Percentiles rank a stretch among this genome's conserved stretches.
phyloP scores from a whole-genome alignment of 2,113 vertebrate genomes.

The Rhipidura dahli region DNA sequence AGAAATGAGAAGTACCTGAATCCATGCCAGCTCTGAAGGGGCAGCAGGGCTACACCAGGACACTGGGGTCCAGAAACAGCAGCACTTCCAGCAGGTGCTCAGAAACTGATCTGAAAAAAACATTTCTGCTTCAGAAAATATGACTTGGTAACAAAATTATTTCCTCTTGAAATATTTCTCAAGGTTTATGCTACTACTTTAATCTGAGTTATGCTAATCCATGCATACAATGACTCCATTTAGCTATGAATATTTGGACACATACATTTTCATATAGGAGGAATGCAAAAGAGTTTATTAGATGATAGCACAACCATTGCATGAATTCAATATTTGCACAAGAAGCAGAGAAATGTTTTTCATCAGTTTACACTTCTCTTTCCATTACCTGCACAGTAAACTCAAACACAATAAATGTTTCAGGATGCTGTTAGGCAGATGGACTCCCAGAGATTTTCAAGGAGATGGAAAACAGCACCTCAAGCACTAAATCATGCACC shows the following conservation, averaged over 20 bases:
- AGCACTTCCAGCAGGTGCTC: neutral
- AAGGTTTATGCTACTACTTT: neutral
- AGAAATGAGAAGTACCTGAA: neutral
- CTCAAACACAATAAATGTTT: neutral
- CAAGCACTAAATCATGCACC: neutral
- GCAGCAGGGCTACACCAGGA: neutral
- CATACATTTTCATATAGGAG: neutral
- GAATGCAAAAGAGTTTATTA: neutral
- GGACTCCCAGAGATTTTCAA: neutral
- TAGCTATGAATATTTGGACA: neutral
- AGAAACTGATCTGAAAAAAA: neutral
- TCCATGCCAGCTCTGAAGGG: neutral
- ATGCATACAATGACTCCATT: neutral
- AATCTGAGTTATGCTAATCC: neutral
- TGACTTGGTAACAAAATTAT: neutral
- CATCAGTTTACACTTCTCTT: neutral
- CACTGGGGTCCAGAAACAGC: neutral
- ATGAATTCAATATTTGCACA: neutral
- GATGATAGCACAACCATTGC: neutral
- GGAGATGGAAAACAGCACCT: neutral
- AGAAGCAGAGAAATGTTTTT: neutral
- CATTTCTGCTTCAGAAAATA: neutral
- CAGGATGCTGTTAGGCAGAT: neutral
- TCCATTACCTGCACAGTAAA: neutral
- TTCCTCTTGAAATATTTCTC: neutral